Base-by-base conservation (phyloP, 2,797 vertebrate genomes). In the Toxotes lorentzi region DNA sequence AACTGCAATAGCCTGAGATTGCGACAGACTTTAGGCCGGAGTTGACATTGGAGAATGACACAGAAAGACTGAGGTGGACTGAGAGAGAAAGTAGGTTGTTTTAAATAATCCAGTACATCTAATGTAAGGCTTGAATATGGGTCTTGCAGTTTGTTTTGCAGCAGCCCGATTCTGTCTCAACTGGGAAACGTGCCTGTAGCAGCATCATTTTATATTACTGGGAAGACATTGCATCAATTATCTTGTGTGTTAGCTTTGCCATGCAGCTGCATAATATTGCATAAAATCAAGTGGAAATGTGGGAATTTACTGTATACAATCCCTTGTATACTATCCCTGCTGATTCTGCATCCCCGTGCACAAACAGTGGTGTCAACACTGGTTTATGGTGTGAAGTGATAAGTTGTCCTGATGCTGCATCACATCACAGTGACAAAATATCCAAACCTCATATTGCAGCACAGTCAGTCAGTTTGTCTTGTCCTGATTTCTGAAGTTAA, bases 41-140 rank as follows among this genome's bases (percentile, higher is more conserved):
- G 81, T 75, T 93, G 94, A 95, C 94, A 94, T 95, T 95, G 95
- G 87, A 78, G 82, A 90, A 93, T 93, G 94, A 93, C 92, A 94
- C 85, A 82, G 76, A 75, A 69, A 62, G 66, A 47, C 64, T 48
- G 70, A 48, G 51, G 54, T 72, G 53, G 74, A 51, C 61, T 72
- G 5, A 60, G 64, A 51, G 68, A 63, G 76, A 60, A 72, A 85
- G 61, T 79, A 64, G 67, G 78, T 86, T 61, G 73, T 76, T 74
- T 54, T 34, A 30, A 79, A 73, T 24, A 14, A 74, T 79, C 51
- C 34, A 38, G 23, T 74, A 76, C 62, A 61, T 79, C 43, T 43
- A 77, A 2, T 63, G 23, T 45, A 27, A 59, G 4, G 51, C 23
- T 61, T 68, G 38, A 67, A 0, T 61, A 8, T 60, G 9, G 63